These are phyloP conservation scores for Lepidocyrtinus sp. DNA, from an alignment of 2,888 invertebrate species.

Conservation along the genomic window DNA sequence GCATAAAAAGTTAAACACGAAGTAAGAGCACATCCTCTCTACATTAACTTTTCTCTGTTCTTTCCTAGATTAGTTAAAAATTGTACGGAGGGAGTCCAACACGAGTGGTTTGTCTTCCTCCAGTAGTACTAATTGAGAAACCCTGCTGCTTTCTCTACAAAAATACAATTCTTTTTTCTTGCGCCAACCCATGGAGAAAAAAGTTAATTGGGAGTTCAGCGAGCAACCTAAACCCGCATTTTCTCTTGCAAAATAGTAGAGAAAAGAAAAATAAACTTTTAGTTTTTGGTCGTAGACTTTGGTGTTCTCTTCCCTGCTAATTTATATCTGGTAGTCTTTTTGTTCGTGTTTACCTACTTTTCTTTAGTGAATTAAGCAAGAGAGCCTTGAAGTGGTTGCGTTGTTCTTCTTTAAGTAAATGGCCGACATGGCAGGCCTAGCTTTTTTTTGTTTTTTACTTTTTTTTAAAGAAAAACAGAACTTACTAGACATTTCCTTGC, in stretches of 20 bases:
- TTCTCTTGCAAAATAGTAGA: conserved; percentile 16
- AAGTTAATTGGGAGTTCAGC: conserved; percentile 57
- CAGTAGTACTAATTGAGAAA: conserved; percentile 54
- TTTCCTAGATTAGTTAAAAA: conserved; percentile 15
- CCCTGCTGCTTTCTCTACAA: conserved; percentile 47
- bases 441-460: conserved; percentile 20
- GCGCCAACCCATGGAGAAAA: conserved; percentile 51
- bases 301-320: conserved; percentile 16
- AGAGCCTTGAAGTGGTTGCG: conserved; percentile 43
- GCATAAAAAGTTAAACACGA: conserved; percentile 10
- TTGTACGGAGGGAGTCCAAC: conserved; percentile 29
- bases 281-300: conserved; percentile 1
- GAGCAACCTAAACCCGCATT: conserved; percentile 24
- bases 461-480: conserved; percentile 15
- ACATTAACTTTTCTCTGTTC: conserved; percentile 5
- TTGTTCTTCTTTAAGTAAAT: conserved; percentile 2
- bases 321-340: conserved; percentile 17
- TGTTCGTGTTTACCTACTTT: conserved; percentile 25
- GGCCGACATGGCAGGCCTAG: conserved; percentile 10
- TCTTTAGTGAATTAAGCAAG: conserved; percentile 26
- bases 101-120: conserved; percentile 29
- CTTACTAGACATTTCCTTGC: conserved; percentile 29
- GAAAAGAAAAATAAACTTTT: conserved; percentile 3
- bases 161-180: conserved; percentile 31
- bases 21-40: conserved; percentile 21